Evolutionary conservation across 1,140 invertebrate genomes (phyloP).

Genomic region (Drosophila obscura): DNA sequence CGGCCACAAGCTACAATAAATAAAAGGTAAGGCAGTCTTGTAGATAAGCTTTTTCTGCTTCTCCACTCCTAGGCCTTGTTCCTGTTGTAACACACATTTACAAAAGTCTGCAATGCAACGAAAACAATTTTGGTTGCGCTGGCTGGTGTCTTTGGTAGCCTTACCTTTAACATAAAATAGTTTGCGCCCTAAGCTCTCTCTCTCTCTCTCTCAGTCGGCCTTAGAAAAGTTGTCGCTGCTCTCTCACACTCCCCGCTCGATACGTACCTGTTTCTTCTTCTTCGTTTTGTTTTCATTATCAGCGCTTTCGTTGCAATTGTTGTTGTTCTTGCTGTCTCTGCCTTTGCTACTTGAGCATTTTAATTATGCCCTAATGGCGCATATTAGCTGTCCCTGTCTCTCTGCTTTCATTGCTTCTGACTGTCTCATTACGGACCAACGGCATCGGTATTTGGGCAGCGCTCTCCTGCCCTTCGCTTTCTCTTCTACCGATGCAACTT

Average conservation of each 20-base stretch:
- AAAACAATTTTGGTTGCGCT: too few species aligned
- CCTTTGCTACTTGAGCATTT: slow-evolving; percentile 68
- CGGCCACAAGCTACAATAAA: too few species aligned
- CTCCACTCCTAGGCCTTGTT: too few species aligned
- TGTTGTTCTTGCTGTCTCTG: slow-evolving; percentile 14
- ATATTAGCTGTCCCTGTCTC: slow-evolving; percentile 63
- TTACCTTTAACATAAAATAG: background rate
- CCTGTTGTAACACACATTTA: too few species aligned
- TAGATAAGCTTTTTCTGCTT: too few species aligned
- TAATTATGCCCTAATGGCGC: slow-evolving; percentile 83
- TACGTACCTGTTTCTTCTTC: slow-evolving; percentile 3
- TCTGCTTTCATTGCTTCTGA: background rate
- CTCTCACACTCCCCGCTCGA: background rate
- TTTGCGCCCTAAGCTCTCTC: slow-evolving; percentile 22
- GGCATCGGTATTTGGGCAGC: slow-evolving; percentile 48
- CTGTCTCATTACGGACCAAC: slow-evolving; percentile 47
- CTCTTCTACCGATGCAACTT: slow-evolving; percentile 35
- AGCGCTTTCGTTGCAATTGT: slow-evolving; percentile 32
- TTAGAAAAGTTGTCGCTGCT: background rate
- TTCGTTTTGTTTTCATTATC: slow-evolving; percentile 53
- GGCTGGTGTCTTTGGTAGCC: too few species aligned
- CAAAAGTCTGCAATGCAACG: too few species aligned
- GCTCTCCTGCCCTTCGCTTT: background rate
- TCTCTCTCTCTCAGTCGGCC: background rate
- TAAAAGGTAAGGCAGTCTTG: too few species aligned